Conservation (phyloP, 2,888 invertebrate species). For the Lobophora halterata region DNA sequence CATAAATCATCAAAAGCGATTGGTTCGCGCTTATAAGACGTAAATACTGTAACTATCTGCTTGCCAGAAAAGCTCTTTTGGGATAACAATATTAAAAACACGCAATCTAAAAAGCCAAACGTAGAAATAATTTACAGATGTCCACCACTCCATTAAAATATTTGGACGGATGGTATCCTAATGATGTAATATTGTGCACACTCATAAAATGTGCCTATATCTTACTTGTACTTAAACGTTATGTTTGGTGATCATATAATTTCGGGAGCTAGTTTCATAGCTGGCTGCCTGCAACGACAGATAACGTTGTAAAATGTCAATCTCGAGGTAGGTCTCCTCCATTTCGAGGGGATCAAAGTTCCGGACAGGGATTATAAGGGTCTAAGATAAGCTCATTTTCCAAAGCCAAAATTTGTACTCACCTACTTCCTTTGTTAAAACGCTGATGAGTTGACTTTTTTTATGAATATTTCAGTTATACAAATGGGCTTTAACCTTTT, state of each 20-base stretch:
- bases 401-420: constrained; percentile 69
- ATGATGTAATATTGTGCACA: too few relatives aligned
- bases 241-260: constrained; percentile 22
- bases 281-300: constrained; percentile 60
- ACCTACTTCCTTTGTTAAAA: constrained; percentile 57
- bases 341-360: constrained; percentile 75
- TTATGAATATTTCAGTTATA: constrained; percentile 31
- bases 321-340: constrained; percentile 66
- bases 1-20: too few relatives aligned
- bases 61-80: too few relatives aligned
- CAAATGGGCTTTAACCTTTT: constrained; percentile 19
- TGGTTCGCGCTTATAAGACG: too few relatives aligned
- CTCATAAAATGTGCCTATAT: neutral
- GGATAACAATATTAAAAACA: too few relatives aligned
- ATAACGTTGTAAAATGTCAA: constrained; percentile 74
- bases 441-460: constrained; percentile 47
- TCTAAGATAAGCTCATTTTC: constrained; percentile 75
- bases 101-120: too few relatives aligned
- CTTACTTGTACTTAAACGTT: neutral
- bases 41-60: too few relatives aligned
- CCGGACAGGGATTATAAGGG: constrained; percentile 76
- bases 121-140: too few relatives aligned
- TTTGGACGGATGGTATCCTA: too few relatives aligned
- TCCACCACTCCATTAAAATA: too few relatives aligned
- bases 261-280: constrained; percentile 54